Evolutionary conservation across 2,113 vertebrate genomes (phyloP).

Genomic region (Lycocorax pyrrhopterus): DNA sequence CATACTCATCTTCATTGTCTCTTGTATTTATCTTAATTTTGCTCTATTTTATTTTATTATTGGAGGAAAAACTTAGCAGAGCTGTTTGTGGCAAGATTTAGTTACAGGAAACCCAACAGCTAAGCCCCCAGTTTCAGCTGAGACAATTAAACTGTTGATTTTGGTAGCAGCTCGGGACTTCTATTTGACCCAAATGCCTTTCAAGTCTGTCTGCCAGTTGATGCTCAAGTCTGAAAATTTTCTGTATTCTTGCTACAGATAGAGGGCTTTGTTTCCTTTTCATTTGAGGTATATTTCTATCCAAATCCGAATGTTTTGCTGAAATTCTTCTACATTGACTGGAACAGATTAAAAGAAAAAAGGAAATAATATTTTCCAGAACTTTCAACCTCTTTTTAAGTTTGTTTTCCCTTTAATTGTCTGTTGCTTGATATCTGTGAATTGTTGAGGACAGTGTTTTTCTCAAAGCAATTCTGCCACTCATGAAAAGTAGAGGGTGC

Average conservation of each 20-base stretch:
- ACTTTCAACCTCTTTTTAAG: background rate
- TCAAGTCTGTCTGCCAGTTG: conserved; percentile 38
- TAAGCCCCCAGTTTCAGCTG: conserved; percentile 55
- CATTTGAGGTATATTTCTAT: background rate
- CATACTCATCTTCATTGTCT: background rate
- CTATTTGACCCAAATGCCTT: conserved; percentile 58
- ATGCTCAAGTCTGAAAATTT: conserved; percentile 34
- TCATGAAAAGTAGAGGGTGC: background rate
- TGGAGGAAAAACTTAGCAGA: conserved; percentile 11
- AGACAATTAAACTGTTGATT: conserved; percentile 65
- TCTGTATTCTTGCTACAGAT: conserved; percentile 20
- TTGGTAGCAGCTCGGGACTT: conserved; percentile 61
- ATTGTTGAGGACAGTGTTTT: background rate
- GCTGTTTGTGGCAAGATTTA: conserved; percentile 47
- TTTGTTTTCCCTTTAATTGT: background rate
- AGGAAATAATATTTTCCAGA: background rate
- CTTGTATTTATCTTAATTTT: conserved; percentile 29
- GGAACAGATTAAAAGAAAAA: background rate
- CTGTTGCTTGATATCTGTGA: background rate
- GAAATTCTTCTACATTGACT: conserved; percentile 24
- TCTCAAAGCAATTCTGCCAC: background rate
- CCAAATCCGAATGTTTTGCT: conserved; percentile 12
- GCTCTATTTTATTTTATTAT: conserved; percentile 30
- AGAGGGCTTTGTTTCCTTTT: conserved; percentile 39
- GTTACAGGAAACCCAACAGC: conserved; percentile 61